These are phyloP conservation scores for Hylyphantes graminicola DNA, from an alignment of 1,140 invertebrate genomes.

Conservation along the genomic window DNA sequence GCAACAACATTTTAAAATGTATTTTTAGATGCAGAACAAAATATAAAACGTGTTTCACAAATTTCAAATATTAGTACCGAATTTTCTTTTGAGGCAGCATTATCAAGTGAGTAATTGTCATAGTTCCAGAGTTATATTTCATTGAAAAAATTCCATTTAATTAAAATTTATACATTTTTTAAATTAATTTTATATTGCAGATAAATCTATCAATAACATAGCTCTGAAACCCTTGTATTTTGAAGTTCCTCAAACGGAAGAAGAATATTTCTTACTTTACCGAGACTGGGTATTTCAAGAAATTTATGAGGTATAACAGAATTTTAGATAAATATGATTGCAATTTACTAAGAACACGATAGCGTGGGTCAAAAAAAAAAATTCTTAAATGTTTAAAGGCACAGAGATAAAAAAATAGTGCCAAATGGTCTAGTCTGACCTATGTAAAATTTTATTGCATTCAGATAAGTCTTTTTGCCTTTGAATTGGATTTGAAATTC, in stretches of 20 bases:
- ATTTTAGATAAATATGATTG: too few relatives aligned
- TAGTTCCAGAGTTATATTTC: neutral
- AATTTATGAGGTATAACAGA: constrained; percentile 74
- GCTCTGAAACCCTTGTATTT: constrained; percentile 86
- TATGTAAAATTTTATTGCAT: too few relatives aligned
- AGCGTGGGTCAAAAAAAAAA: too few relatives aligned
- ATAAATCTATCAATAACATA: neutral
- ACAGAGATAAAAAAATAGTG: too few relatives aligned
- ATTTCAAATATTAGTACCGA: neutral
- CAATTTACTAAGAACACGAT: too few relatives aligned
- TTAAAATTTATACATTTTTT: neutral
- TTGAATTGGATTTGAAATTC: too few relatives aligned
- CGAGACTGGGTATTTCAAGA: constrained; percentile 87
- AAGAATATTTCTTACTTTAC: constrained; percentile 79
- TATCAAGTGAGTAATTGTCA: constrained; percentile 12
- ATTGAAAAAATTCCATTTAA: neutral
- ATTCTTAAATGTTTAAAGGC: too few relatives aligned
- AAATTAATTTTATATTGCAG: neutral
- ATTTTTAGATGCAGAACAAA: neutral
- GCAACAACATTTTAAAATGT: neutral
- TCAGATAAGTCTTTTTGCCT: too few relatives aligned
- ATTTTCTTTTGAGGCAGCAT: constrained; percentile 18
- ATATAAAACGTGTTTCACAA: constrained; percentile 13
- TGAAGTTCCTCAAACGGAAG: constrained; percentile 87
- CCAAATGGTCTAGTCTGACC: too few relatives aligned